Base-by-base conservation (phyloP, 2,888 invertebrate genomes). In the Euzetes globulus region DNA sequence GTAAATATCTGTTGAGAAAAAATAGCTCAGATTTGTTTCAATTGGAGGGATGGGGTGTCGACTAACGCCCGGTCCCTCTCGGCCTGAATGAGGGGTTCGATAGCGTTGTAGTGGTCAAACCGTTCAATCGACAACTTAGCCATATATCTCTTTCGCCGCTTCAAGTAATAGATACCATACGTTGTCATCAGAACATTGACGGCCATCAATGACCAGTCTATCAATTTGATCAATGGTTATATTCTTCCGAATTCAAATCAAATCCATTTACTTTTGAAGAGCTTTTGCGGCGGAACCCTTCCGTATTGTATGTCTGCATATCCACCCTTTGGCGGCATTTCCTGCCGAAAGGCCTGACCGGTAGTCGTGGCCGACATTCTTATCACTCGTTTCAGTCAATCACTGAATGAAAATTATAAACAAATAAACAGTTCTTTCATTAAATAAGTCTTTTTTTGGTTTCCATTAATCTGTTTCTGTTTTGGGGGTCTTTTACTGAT, bases 251-350 rank as follows among this genome's bases (percentile, higher is more conserved):
- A 55, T 25, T 25, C 22, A 25, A 25, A 22, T 37, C 5, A 25
- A 52, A 19, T 60, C 19, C 19, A 13, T 50, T 72, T 75, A 75
- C 75, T 60, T 65, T 45, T 60, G 50, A 72, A 58, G 5, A 75
- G 19, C 19, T 73, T 63, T 60, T 75, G 70, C n/a, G 70, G 74
- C 22, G 50, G 52, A 9, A 75, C 47, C 5, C 75, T 68, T 11
- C n/a, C 37, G 58, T 68, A 73, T 33, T 65, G 22, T 78, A 95
- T 90, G 25, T 90, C 87, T 78, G 87, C 86, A 83, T 94, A 97
- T 79, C 97, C 97, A 81, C 95, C 95, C 74, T 87, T 84, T 77
- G 97, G 97, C 81, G 97, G 96, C 87, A 97, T 86, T 85, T 97
- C 97, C 84, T 97, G 97, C 81, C 84, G 85, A 79, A 77, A 76